Evolutionary conservation across 2,113 vertebrate genomes (phyloP), one percentile per base, ranked within the genome.

Genomic region (Megalops atlanticus): DNA sequence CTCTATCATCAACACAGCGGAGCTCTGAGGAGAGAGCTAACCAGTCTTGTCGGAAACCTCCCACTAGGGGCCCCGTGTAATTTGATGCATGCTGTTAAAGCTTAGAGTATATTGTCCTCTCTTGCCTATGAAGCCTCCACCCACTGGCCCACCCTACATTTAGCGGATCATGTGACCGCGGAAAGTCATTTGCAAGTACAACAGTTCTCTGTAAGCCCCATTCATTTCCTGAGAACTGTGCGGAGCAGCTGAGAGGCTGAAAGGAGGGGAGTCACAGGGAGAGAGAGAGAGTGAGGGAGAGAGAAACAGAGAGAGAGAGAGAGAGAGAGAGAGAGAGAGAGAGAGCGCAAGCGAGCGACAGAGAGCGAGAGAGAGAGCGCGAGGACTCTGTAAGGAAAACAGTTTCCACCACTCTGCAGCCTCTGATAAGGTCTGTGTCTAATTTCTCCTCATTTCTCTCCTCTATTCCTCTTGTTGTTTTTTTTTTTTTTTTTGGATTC

Each of bases 171-270:
- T 96, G 97, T 99, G 97, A 98, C 96, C 93, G 93, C 94, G 97
- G 96, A 96, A 98, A 98, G 97, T 98, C 96, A 96, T 96, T 96
- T 96, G 97, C 96, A 96, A 97, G 95, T 97, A 97, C 96, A 97
- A 97, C 96, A 95, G 95, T 95, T 95, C 95, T 95, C 96, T 93
- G 93, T 96, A 94, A 95, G 95, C 94, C 95, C 95, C 96, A 97
- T 97, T 97, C 97, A 98, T 97, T 97, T 95, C 96, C 94, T 96
- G 95, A 96, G 96, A 95, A 95, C 93, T 96, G 96, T 95, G 95
- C 94, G 86, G 93, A 96, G 96, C 95, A 93, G 95, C 95, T 94
- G 95, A 96, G 95, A 94, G 95, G 93, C 92, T 91, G 89, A 92
- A 89, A 89, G 90, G 89, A 92, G 89, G 89, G 90, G 89, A 92